Evolutionary conservation across 2,797 vertebrate genomes (phyloP), one percentile per base, ranked within the genome.

Genomic region (Microchirus variegatus): DNA sequence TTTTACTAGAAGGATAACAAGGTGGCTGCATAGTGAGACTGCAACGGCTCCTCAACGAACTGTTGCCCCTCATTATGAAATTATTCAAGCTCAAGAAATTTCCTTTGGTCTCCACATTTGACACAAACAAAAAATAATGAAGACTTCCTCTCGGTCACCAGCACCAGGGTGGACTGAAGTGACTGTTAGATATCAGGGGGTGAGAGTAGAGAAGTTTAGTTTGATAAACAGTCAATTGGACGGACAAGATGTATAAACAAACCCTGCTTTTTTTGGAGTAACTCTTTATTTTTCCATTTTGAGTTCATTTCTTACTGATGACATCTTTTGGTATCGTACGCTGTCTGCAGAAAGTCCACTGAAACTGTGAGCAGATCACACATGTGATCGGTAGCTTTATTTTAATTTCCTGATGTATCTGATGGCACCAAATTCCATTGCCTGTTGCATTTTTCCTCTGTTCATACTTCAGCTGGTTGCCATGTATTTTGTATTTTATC

Each of bases 1-100:
- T 19, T 52, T 43, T 61, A 61, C 15, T 93, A 99, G 97, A 99
- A 99, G 95, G 97, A 99, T 80, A 98, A 96, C 93, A 99, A 97
- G 90, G 96, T 96, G 93, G 94, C 96, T 70, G 96, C 96, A 17
- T 98, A 98, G 93, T 91, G 77, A 87, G 22, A 76, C 80, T 74
- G 81, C 63, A 66, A 42, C 63, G 80, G 85, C 88, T 86, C 82
- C 61, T 82, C 70, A 75, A 80, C 89, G 85, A 90, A 88, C 63
- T 89, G 89, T 91, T 88, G 89, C 91, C 90, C 89, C 82, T 93
- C 86, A 45, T 85, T 52, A 35, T 79, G 59, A 81, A 77, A 73
- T 67, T 17, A 47, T 73, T 70, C 61, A 75, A 81, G 87, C 92
- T 89, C 87, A 67, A 92, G 88, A 94, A 90, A 81, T 85, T 78